phyloP scores from a whole-genome alignment of 2,113 vertebrate genomes.

The Pseudopipra pipra region DNA sequence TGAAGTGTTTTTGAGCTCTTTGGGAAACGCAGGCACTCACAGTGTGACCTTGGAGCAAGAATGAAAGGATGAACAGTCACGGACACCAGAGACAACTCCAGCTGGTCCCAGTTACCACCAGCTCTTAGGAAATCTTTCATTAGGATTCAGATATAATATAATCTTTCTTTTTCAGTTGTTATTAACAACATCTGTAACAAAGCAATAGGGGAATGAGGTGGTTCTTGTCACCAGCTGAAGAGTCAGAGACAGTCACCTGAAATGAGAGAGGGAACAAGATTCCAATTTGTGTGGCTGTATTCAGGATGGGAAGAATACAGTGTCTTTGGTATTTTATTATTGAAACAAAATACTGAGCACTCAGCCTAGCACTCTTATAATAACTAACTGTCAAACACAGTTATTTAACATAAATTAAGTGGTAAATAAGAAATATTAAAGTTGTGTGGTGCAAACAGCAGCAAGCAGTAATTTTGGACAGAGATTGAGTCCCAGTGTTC shows the following conservation, averaged over 20 bases:
- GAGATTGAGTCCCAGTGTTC: background rate
- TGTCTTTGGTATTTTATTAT: background rate
- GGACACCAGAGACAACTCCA: accelerated
- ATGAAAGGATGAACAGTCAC: background rate
- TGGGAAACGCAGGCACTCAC: accelerated
- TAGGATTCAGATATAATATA: background rate
- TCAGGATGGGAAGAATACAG: background rate
- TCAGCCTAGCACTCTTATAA: background rate
- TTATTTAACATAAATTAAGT: background rate
- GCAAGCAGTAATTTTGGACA: background rate
- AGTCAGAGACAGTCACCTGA: background rate
- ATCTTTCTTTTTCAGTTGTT: background rate
- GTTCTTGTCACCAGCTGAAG: background rate
- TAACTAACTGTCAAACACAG: background rate
- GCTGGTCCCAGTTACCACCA: background rate
- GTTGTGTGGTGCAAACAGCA: background rate
- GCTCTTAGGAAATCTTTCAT: background rate
- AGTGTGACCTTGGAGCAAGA: background rate
- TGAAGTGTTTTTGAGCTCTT: background rate
- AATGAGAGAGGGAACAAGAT: background rate
- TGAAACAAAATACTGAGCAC: background rate
- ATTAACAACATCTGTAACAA: background rate
- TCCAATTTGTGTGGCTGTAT: background rate
- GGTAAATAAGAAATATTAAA: background rate
- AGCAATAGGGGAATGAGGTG: background rate